Conservation (phyloP, 2,888 invertebrate genomes). For the Idaea aversata region DNA sequence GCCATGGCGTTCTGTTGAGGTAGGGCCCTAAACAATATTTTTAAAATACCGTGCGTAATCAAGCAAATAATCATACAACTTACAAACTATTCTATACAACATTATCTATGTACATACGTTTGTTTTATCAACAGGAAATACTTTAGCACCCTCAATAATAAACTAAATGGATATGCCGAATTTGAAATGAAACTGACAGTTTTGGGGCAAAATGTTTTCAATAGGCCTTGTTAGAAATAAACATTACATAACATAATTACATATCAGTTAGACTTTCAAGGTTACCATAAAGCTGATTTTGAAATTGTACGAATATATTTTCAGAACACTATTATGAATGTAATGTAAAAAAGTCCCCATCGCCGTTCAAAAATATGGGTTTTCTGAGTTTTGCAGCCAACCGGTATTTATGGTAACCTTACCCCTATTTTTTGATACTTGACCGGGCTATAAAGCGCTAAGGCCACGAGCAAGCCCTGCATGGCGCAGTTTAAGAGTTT, state of each 20-base stretch:
- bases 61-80: conserved; percentile 15
- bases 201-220: conserved; percentile 40
- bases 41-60: conserved; percentile 5
- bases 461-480: no score
- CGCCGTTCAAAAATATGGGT: no score
- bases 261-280: background rate
- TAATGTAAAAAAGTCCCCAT: no score
- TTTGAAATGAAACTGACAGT: conserved; percentile 39
- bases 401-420: no score
- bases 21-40: background rate
- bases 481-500: no score
- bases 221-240: conserved; percentile 37
- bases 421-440: no score
- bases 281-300: no score
- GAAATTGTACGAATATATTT: no score
- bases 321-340: no score
- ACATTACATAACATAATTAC: conserved; percentile 4
- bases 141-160: conserved; percentile 66
- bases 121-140: conserved; percentile 41
- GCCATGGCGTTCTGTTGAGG: no score
- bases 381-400: no score
- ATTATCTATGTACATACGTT: conserved; percentile 55
- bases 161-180: conserved; percentile 61
- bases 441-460: no score
- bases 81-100: conserved; percentile 54